These are phyloP conservation scores for Caenorhabditis becei DNA, from an alignment of 2,888 invertebrate species.

Conservation along the genomic window DNA sequence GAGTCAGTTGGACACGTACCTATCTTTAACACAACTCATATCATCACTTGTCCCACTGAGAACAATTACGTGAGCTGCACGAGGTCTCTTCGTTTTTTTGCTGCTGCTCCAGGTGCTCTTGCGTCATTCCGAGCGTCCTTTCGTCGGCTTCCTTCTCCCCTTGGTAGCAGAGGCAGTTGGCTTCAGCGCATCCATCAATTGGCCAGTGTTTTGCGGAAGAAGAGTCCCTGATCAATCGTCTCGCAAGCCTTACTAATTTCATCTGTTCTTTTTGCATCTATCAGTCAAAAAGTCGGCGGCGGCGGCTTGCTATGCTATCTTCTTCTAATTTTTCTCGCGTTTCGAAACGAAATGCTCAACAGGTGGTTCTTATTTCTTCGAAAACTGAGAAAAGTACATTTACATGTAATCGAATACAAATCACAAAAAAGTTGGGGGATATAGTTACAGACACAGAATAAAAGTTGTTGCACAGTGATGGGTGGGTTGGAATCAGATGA, in stretches of 20 bases:
- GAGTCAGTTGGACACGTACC: slow-evolving; percentile 34
- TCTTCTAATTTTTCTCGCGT: slow-evolving; percentile 27
- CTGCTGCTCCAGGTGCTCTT: slow-evolving; percentile 44
- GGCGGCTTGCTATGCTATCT: neutral
- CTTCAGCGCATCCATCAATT: slow-evolving; percentile 33
- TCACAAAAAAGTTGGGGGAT: no score
- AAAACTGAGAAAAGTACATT: slow-evolving; percentile 40
- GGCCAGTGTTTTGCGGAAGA: slow-evolving; percentile 37
- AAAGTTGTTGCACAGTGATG: neutral
- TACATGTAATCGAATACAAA: neutral
- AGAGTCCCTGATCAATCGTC: slow-evolving; percentile 34
- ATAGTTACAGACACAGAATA: no score
- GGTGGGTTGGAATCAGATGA: neutral
- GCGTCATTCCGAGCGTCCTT: slow-evolving; percentile 47
- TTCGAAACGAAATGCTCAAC: slow-evolving; percentile 34
- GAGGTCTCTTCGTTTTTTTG: slow-evolving; percentile 30
- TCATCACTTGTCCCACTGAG: slow-evolving; percentile 22
- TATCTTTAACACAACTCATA: slow-evolving; percentile 51
- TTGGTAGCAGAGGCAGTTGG: slow-evolving; percentile 47
- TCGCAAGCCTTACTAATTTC: slow-evolving; percentile 36
- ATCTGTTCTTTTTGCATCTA: slow-evolving; percentile 54
- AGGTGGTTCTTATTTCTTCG: slow-evolving; percentile 34
- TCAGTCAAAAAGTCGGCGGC: slow-evolving; percentile 39
- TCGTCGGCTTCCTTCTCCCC: no score
- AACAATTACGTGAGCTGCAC: slow-evolving; percentile 45